Evolutionary conservation across 2,888 invertebrate genomes (phyloP), one percentile per base, ranked within the genome.

Genomic region (Thelaira solivaga): DNA sequence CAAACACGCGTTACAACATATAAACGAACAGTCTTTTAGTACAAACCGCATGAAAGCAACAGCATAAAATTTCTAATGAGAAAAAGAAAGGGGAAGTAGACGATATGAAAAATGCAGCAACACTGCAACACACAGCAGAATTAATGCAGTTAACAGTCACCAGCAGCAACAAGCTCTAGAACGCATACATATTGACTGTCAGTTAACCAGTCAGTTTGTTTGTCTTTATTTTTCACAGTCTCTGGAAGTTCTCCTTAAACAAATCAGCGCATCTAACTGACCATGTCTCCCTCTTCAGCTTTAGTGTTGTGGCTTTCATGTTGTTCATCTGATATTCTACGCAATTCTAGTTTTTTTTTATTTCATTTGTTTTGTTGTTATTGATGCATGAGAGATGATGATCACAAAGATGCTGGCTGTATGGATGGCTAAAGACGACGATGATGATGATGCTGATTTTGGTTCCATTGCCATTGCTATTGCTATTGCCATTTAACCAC

Each of bases 331-430:
- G 64, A 64, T 64, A 55, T 61, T 59, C 62, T 72, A 77, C 76
- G 72, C 72, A 77, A 77, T 72, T 72, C 72, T 72, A 55, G 76
- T 77, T 77, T 67, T 62, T 47, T n/a, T n/a, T n/a, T n/a, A n/a
- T n/a, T n/a, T n/a, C n/a, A n/a, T n/a, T n/a, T n/a, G n/a, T n/a
- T n/a, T n/a, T n/a, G n/a, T n/a, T 13, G 36, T 72, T 39, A 39
- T 29, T 39, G 85, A 82, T 83, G 82, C 81, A 80, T 80, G 81
- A 34, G 41, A 22, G 47, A 71, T 61, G 73, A 73, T 68, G 79
- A 80, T 73, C 75, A 74, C 79, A 34, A 43, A 4, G 57, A 55
- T 65, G 64, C 26, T 24, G 57, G 41, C 51, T 51, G 29, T 4
- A 11, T 65, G 65, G 24, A 36, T 64, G 49, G 41, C 20, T 8